These are phyloP conservation scores for Thecocarcelia acutangulata DNA, from an alignment of 2,888 invertebrate genomes.

Conservation along the genomic window DNA sequence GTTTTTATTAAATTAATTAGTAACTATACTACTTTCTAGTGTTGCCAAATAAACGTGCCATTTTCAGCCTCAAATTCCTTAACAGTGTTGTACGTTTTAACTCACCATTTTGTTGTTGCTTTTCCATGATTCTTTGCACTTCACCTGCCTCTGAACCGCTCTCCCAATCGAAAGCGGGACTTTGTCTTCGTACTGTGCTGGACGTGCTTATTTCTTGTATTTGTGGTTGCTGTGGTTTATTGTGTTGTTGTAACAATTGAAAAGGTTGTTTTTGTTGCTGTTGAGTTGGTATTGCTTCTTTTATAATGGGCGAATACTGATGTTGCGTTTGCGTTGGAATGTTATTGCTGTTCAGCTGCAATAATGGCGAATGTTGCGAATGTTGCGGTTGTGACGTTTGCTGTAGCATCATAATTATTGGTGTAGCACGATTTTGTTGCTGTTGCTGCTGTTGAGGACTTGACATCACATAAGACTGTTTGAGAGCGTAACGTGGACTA, in stretches of 20 bases:
- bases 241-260: slow-evolving; percentile 52
- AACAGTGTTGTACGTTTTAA: slow-evolving; percentile 68
- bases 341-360: slow-evolving; percentile 64
- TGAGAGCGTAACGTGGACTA: slow-evolving; percentile 73
- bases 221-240: slow-evolving; percentile 59
- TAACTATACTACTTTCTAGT: slow-evolving; percentile 61
- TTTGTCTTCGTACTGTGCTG: slow-evolving; percentile 41
- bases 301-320: slow-evolving; percentile 65
- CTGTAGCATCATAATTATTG: slow-evolving; percentile 64
- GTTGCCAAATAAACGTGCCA: slow-evolving; percentile 67
- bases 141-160: slow-evolving; percentile 89
- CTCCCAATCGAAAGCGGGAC: slow-evolving; percentile 84
- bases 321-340: slow-evolving; percentile 66
- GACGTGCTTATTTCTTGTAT: slow-evolving; percentile 58
- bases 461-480: slow-evolving; percentile 73
- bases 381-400: slow-evolving; percentile 54
- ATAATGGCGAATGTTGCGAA: slow-evolving; percentile 64
- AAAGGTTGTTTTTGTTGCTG: slow-evolving; percentile 56
- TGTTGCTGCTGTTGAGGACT: slow-evolving; percentile 65
- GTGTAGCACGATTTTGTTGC: slow-evolving; percentile 69
- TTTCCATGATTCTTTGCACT: slow-evolving; percentile 84
- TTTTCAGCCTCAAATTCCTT: slow-evolving; percentile 69
- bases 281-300: slow-evolving; percentile 63
- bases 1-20: slow-evolving; percentile 33
- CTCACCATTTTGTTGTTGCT: slow-evolving; percentile 71